phyloP scores from a whole-genome alignment of 2,113 vertebrate genomes.

The Chrysochloris asiatica region DNA sequence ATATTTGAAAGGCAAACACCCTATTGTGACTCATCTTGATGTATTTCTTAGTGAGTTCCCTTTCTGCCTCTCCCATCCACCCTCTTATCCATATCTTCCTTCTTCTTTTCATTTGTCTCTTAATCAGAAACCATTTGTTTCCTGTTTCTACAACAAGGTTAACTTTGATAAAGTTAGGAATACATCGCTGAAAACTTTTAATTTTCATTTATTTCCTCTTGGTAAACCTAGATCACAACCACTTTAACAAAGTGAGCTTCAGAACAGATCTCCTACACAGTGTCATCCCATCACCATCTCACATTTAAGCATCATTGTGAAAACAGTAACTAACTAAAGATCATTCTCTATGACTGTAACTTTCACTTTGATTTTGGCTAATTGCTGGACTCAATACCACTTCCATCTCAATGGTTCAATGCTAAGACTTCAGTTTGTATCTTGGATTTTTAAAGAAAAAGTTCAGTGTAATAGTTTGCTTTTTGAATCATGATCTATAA shows the following conservation, averaged over 20 bases:
- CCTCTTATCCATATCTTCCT: not conserved
- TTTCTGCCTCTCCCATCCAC: not conserved
- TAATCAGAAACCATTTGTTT: not conserved
- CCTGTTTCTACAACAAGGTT: not conserved
- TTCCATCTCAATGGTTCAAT: not conserved
- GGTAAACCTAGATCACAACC: not conserved
- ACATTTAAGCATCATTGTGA: conserved; percentile 10
- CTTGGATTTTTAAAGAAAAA: not conserved
- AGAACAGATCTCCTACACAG: conserved; percentile 2
- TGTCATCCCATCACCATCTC: not conserved
- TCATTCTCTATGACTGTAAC: not conserved
- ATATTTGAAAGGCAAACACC: not conserved
- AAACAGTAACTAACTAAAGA: not conserved
- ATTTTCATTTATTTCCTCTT: not conserved
- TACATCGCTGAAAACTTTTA: not conserved
- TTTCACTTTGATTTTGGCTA: conserved; percentile 28
- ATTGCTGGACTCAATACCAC: not conserved
- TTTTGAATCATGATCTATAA: not conserved
- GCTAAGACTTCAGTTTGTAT: not conserved
- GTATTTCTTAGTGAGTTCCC: not conserved
- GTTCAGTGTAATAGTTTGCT: not conserved
- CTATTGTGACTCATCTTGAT: not conserved
- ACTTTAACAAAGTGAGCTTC: not conserved
- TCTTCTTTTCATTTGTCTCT: not conserved
- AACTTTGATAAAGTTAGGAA: not conserved